Conservation (phyloP, 2,113 vertebrate species). For the Canis aureus region DNA sequence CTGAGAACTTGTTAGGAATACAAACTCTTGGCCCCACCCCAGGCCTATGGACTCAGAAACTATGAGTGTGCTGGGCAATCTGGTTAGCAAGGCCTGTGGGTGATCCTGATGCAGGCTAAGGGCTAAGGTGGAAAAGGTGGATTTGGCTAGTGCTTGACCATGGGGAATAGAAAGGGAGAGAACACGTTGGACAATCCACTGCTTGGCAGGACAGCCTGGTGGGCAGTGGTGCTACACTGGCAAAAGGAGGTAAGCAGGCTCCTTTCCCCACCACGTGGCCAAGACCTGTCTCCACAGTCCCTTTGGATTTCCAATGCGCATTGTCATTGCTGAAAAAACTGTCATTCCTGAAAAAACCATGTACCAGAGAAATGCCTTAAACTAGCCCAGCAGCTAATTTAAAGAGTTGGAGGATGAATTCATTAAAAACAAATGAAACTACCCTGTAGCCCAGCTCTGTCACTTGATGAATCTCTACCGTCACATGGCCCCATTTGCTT, state of each 20-base stretch:
- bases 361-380: slow-evolving; percentile 38
- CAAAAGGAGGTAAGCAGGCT: neutral
- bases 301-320: neutral
- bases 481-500: slow-evolving; percentile 43
- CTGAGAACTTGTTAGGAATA: neutral
- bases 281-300: neutral
- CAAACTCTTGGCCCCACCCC: neutral
- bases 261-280: neutral
- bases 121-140: neutral
- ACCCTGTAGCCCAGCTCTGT: slow-evolving; percentile 32
- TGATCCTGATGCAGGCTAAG: neutral
- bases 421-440: slow-evolving; percentile 72
- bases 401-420: slow-evolving; percentile 48
- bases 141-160: neutral
- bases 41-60: neutral
- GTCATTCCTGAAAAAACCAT: neutral
- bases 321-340: slow-evolving; percentile 17
- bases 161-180: neutral
- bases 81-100: neutral
- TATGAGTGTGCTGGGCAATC: neutral
- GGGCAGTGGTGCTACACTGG: neutral
- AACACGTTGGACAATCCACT: neutral
- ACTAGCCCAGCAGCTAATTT: slow-evolving; percentile 70
- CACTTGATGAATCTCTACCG: slow-evolving; percentile 52
- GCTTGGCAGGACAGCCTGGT: neutral